Conservation (phyloP, 2,888 invertebrate genomes). For the Perithous albicinctus region DNA sequence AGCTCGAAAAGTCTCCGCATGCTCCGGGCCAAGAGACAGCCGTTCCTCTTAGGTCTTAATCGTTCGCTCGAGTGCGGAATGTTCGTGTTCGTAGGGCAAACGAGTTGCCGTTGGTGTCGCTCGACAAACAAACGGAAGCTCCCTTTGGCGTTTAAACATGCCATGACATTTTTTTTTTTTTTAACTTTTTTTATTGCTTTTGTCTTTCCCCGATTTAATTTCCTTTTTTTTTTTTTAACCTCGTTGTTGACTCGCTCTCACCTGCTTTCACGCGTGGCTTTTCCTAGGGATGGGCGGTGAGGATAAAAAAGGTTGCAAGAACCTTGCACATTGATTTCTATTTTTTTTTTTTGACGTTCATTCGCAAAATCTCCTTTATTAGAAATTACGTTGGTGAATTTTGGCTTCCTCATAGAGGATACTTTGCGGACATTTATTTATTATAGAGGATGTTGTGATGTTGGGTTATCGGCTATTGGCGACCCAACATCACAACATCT, state of each 20-base stretch:
- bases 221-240: background rate
- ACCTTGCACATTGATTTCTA: too few relatives aligned
- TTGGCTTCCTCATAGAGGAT: too few relatives aligned
- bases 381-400: too few relatives aligned
- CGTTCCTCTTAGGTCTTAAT: conserved; percentile 58
- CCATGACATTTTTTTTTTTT: conserved; percentile 24
- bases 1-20: conserved; percentile 43
- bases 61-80: conserved; percentile 56
- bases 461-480: too few relatives aligned
- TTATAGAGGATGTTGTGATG: too few relatives aligned
- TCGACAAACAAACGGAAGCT: conserved; percentile 51
- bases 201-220: background rate
- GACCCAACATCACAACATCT: too few relatives aligned
- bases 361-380: too few relatives aligned
- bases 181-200: background rate
- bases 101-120: conserved; percentile 42
- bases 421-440: too few relatives aligned
- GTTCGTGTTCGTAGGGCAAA: conserved; percentile 54
- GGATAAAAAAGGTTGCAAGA: too few relatives aligned
- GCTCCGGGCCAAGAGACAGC: conserved; percentile 38
- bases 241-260: background rate
- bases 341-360: too few relatives aligned
- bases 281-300: too few relatives aligned
- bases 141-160: conserved; percentile 30
- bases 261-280: conserved; percentile 16